Evolutionary conservation across 2,888 invertebrate genomes (phyloP).

Genomic region (Deilephila elpenor): DNA sequence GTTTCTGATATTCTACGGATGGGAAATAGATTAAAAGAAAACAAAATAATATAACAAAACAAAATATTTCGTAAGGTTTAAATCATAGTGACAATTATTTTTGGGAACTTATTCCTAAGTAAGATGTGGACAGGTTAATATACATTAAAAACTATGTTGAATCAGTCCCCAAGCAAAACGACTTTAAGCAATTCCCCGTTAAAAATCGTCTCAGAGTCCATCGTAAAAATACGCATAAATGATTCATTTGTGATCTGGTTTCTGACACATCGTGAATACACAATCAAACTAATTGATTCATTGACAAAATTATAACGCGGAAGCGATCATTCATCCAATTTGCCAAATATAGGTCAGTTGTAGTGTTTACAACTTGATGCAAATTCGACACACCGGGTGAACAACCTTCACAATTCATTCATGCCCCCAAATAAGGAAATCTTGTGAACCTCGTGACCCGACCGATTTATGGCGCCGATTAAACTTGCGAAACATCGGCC

Average conservation of each 20-base stretch:
- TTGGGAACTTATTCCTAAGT: too few species aligned
- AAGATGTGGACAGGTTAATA: too few species aligned
- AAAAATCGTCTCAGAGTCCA: too few species aligned
- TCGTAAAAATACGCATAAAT: not conserved
- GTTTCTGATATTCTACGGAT: too few species aligned
- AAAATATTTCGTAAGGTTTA: too few species aligned
- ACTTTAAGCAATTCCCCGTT: too few species aligned
- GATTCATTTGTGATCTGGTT: not conserved
- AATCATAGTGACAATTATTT: too few species aligned
- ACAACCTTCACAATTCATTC: conserved; percentile 20
- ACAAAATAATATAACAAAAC: too few species aligned
- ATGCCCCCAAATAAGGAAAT: conserved; percentile 5
- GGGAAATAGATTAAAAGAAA: too few species aligned
- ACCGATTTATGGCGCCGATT: conserved; percentile 20
- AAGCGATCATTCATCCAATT: not conserved
- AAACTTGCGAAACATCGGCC: conserved; percentile 16
- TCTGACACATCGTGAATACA: not conserved
- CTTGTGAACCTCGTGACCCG: conserved; percentile 21
- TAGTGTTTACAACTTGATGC: conserved; percentile 1
- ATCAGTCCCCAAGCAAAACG: too few species aligned
- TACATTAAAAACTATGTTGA: too few species aligned
- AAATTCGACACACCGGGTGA: conserved; percentile 13
- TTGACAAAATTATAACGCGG: not conserved
- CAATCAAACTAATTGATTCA: not conserved
- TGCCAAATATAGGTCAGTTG: not conserved